Evolutionary conservation across 2,888 invertebrate genomes (phyloP).

Genomic region (Belgica antarctica): DNA sequence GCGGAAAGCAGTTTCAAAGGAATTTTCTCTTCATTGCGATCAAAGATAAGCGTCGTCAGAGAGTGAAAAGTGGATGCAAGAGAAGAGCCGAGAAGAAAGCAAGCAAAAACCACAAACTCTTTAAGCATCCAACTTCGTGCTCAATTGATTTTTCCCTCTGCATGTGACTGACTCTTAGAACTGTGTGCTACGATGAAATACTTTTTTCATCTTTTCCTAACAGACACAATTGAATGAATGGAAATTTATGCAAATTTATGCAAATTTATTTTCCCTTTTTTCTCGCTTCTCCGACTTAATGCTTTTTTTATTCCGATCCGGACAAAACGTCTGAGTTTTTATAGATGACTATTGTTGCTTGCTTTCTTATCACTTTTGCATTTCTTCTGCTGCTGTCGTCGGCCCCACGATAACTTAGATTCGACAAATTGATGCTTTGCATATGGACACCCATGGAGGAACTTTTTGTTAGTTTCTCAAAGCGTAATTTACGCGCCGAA

Average conservation of each 20-base stretch:
- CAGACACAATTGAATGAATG: conserved; percentile 25
- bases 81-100: background rate
- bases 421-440: conserved; percentile 10
- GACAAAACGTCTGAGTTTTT: conserved; percentile 6
- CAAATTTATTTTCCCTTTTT: conserved; percentile 30
- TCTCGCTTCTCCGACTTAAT: background rate
- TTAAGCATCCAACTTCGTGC: conserved; percentile 42
- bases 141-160: conserved; percentile 36
- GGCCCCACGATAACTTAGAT: background rate
- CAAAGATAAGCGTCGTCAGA: conserved; percentile 17
- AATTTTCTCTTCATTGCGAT: conserved; percentile 5
- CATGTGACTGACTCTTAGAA: conserved; percentile 7
- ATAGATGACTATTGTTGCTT: conserved; percentile 20
- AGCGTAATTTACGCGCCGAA: background rate
- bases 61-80: conserved; percentile 1
- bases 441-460: background rate
- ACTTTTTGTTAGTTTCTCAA: background rate
- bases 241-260: conserved; percentile 41
- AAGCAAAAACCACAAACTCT: conserved; percentile 1
- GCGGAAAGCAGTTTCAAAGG: background rate
- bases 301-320: conserved; percentile 7
- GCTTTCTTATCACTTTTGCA: background rate
- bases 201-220: conserved; percentile 12
- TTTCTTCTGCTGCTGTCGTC: background rate
- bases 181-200: background rate